Percentiles rank a stretch among this genome's conserved stretches.
Evolutionary conservation across 2,888 invertebrate species (phyloP).

Genomic region (Pantelozetes paolii): DNA sequence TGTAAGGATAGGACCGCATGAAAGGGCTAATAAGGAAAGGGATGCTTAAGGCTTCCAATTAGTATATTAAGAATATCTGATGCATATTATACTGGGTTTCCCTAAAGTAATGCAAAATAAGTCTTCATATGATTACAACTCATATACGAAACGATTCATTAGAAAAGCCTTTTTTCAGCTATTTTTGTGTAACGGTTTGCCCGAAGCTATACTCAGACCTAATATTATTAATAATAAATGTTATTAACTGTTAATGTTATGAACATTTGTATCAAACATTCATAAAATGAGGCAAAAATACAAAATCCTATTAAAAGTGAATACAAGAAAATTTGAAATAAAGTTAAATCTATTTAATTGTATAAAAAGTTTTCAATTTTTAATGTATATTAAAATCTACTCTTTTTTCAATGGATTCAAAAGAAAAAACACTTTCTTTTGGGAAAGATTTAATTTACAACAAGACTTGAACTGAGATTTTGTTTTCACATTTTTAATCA

Average conservation of each 20-base stretch:
- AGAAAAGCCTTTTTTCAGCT: slow-evolving; percentile 25
- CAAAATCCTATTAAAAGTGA: neutral
- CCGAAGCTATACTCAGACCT: slow-evolving; percentile 16
- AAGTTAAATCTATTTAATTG: too few relatives aligned
- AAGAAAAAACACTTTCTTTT: too few relatives aligned
- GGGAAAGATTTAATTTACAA: neutral
- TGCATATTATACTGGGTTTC: slow-evolving; percentile 27
- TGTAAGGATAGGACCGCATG: neutral
- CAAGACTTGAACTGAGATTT: neutral
- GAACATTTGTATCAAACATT: neutral
- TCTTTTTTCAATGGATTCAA: too few relatives aligned
- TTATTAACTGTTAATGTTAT: slow-evolving; percentile 22
- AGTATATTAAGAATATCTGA: slow-evolving; percentile 35
- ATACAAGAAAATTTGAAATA: slow-evolving; percentile 2
- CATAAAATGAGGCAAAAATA: neutral
- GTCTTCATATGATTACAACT: slow-evolving; percentile 14
- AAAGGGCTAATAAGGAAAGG: slow-evolving; percentile 18
- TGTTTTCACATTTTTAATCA: neutral
- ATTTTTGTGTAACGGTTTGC: slow-evolving; percentile 18
- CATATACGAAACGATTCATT: slow-evolving; percentile 31
- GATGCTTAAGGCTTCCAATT: slow-evolving; percentile 24
- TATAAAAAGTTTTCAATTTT: too few relatives aligned
- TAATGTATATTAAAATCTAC: too few relatives aligned
- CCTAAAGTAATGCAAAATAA: slow-evolving; percentile 20
- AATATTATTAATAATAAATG: slow-evolving; percentile 31